Evolutionary conservation across 2,888 invertebrate species (phyloP), one percentile per base, ranked within the genome.

Genomic region (Lissocephala sabroskyi): DNA sequence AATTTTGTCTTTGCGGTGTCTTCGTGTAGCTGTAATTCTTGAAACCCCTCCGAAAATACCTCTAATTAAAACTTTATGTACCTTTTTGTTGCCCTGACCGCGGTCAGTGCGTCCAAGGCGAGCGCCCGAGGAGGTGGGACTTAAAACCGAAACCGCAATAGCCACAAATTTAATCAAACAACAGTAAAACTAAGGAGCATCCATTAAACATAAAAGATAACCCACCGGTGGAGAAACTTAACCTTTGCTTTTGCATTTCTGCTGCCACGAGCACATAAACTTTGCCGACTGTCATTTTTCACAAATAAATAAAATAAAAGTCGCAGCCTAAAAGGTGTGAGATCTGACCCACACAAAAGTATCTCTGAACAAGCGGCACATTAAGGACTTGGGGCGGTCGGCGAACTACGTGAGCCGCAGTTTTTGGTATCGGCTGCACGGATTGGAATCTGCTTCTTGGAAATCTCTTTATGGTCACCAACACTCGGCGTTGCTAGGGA

Each of bases 51-150:
- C n/a, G 23, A 7, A 23, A 59, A 63, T 53, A 53, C 40, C 58
- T 52, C 59, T 57, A 71, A 68, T 75, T 71, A 71, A 68, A 68
- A 68, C 62, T 67, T 68, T 75, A 57, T 57, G 56, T 59, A 49
- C 51, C 43, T 49, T 47, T 32, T 16, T 42, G 39, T 23, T 26
- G 35, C 18, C 35, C 19, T 18, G 35, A 43, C 45, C 35, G 16
- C 16, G 35, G 2, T 16, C 17, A 7, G 7, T 16, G 5, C 2
- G 35, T 14, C 33, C 19, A n/a, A 11, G 44, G 44, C 36, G 45
- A 50, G 62, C 58, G n/a, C n/a, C n/a, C n/a, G n/a, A n/a, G n/a
- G n/a, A n/a, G n/a, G n/a, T n/a, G n/a, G n/a, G n/a, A n/a, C n/a
- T n/a, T n/a, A 16, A 14, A n/a, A 30, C 16, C 32, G 3, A 18